Evolutionary conservation across 2,888 invertebrate species (phyloP).

Genomic region (Junonia oenone): DNA sequence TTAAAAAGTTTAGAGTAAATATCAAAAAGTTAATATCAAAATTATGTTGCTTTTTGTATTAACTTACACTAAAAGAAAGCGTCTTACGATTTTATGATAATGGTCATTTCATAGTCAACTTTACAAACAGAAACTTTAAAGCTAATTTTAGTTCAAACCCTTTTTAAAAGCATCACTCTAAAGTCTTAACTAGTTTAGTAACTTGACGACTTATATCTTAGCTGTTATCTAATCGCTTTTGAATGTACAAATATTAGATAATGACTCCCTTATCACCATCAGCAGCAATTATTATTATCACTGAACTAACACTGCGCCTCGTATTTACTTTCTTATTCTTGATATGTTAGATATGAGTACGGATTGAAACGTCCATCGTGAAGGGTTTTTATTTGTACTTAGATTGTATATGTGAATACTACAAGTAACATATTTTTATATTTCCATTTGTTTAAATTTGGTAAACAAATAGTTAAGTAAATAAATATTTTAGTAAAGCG

Average conservation of each 20-base stretch:
- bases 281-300: conserved; percentile 76
- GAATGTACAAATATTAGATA: conserved; percentile 71
- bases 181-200: conserved; percentile 31
- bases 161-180: background rate
- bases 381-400: background rate
- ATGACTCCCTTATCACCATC: conserved; percentile 61
- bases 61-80: no score
- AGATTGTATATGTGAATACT: background rate
- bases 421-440: no score
- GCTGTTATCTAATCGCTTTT: conserved; percentile 61
- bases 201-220: conserved; percentile 48
- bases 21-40: no score
- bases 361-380: conserved; percentile 10
- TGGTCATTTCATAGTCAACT: background rate
- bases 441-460: no score
- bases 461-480: no score
- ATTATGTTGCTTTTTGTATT: no score
- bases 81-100: no score
- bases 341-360: conserved; percentile 41
- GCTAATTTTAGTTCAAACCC: background rate
- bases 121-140: background rate
- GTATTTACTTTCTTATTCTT: conserved; percentile 65
- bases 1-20: no score
- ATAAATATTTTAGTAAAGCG: no score
- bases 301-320: conserved; percentile 52